A percentile compares a stretch with the other conserved stretches of the same genome.
phyloP scores from a whole-genome alignment of 2,797 vertebrate genomes.

The Aselliscus stoliczkanus region DNA sequence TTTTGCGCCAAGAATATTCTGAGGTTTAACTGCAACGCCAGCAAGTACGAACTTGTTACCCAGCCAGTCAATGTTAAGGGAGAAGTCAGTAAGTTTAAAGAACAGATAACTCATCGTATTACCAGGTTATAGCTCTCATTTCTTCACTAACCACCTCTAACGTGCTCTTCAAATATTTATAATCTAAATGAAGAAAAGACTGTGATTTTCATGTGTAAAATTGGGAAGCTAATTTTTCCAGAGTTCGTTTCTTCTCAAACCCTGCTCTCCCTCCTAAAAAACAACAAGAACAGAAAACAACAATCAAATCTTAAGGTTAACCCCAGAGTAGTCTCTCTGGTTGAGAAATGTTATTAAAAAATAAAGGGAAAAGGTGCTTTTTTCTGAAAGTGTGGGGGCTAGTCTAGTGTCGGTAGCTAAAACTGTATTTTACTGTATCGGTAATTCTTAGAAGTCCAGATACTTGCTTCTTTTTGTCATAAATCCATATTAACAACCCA shows the following conservation, averaged over 20 bases:
- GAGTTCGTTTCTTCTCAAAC: neutral
- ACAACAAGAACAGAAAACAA: conserved; percentile 43
- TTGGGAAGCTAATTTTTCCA: neutral
- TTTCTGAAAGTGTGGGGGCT: neutral
- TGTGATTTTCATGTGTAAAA: neutral
- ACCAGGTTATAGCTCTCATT: neutral
- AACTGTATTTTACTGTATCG: neutral
- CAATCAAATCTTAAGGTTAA: conserved; percentile 29
- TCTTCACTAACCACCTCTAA: neutral
- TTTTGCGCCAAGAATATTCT: conserved; percentile 32
- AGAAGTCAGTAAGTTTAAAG: conserved; percentile 15
- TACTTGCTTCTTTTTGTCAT: conserved; percentile 38
- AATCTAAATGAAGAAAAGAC: neutral
- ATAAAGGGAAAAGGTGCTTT: neutral
- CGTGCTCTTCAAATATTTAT: neutral
- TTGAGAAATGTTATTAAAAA: conserved; percentile 1
- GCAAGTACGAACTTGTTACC: conserved; percentile 48
- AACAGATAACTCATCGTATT: conserved; percentile 17
- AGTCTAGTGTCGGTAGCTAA: neutral
- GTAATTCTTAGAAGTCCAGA: neutral
- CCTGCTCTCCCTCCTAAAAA: neutral
- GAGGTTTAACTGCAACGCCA: conserved; percentile 11
- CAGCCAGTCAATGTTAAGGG: neutral
- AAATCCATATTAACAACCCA: conserved; percentile 31
- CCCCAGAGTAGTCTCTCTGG: neutral